Evolutionary conservation across 2,797 vertebrate species (phyloP), one percentile per base, ranked within the genome.

Genomic region (Mycteria americana): DNA sequence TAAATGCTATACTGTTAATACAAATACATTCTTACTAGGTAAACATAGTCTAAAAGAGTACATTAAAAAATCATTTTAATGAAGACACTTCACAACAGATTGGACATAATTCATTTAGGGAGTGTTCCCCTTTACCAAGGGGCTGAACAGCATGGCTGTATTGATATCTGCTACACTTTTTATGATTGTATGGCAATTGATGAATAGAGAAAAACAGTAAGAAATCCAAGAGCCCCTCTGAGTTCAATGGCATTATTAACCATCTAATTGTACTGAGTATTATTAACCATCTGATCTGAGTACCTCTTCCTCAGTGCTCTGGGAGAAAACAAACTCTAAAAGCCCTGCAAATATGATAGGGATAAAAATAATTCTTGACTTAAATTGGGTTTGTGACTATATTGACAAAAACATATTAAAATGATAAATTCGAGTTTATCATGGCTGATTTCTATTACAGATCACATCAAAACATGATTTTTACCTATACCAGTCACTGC

Each of bases 271-370:
- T 37, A 37, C 3, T 2, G 3, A 27, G 13, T 12, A 64, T 39
- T 22, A 67, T 22, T 39, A 54, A 67, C 13, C n/a, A 37, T 28
- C 9, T 41, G 45, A 74, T 57, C 23, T 51, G 22, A 60, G 33
- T 13, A 78, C 22, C 4, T 75, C 50, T 62, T 72, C 10, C 39
- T 64, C 7, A 68, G 39, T 48, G 19, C 18, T 81, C 16, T 31
- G 22, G 31, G 23, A 67, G 28, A 62, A 88, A 75, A 54, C 13
- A 54, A 75, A 76, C 13, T 60, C 18, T 43, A 45, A 82, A 85
- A 13, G 35, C 8, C 8, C 19, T 5, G 4, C 10, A 69, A 65
- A 74, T 21, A 65, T 4, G 6, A 68, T 41, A 78, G 0, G 0
- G 10, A 6, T 28, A 50, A 53, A 23, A 85, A 18, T 27, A 1